Conservation (phyloP, 2,888 invertebrate species). For the Malthinus flaveolus region DNA sequence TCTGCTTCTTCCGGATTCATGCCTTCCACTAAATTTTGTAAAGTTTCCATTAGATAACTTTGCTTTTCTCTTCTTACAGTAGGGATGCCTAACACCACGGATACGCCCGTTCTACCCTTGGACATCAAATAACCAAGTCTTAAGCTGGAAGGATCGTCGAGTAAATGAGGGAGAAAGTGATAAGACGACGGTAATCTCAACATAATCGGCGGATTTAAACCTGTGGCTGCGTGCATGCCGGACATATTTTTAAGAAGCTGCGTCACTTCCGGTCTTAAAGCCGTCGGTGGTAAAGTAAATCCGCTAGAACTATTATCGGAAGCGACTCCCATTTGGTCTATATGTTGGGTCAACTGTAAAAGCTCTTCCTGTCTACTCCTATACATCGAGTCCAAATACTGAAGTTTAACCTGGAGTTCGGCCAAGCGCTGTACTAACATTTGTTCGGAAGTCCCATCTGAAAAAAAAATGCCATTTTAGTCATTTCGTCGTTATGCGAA, state of each 20-base stretch:
- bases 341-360: constrained; percentile 67
- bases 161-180: constrained; percentile 85
- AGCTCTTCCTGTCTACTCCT: constrained; percentile 77
- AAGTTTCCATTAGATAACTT: constrained; percentile 81
- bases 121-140: constrained; percentile 79
- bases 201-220: constrained; percentile 51
- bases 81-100: constrained; percentile 85
- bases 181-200: constrained; percentile 79
- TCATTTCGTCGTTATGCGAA: too few relatives aligned
- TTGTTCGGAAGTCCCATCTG: constrained; percentile 68
- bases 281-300: constrained; percentile 46
- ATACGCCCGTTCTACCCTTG: constrained; percentile 72
- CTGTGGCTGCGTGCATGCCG: constrained; percentile 56
- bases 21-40: constrained; percentile 80
- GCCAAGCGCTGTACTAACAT: constrained; percentile 70
- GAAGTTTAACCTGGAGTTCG: constrained; percentile 76
- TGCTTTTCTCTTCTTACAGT: constrained; percentile 89
- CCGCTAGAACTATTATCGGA: constrained; percentile 37
- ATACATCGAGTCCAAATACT: constrained; percentile 79
- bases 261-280: constrained; percentile 47
- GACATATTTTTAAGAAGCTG: constrained; percentile 55
- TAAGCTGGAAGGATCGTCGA: constrained; percentile 76
- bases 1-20: constrained; percentile 72
- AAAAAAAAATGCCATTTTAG: constrained; percentile 37
- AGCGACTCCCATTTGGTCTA: constrained; percentile 55